Base-by-base conservation (phyloP, 2,797 vertebrate species). In the Emydoidea blandingii region DNA sequence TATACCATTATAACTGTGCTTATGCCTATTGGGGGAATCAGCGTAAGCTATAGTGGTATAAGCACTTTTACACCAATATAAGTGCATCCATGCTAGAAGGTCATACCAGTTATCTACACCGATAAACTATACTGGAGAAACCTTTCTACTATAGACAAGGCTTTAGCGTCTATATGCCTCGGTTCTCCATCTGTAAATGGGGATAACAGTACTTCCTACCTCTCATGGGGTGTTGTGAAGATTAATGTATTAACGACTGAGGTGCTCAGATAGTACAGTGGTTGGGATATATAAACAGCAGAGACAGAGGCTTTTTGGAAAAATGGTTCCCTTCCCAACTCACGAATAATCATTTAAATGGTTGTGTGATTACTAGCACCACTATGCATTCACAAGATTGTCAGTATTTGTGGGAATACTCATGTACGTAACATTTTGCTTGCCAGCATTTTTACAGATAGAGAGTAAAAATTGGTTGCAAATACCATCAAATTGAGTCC, bases 391-490 rank as follows among this genome's bases (percentile, higher is more conserved):
- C 87, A 49, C 2, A 23, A 81, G 27, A 27, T 1, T 86, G 1
- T 29, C 8, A 5, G 15, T 80, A 29, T 80, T 80, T 34, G 27
- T 14, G 62, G 12, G 1, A 52, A 27, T 27, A 8, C 9, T 78
- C 50, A 49, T 3, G 0, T 2, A 2, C 3, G 0, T 76, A 27
- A 29, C 4, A 8, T 37, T 84, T 79, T 90, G 1, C 76, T 72
- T 19, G 76, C 59, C 34, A 37, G 10, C 3, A 4, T 1, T 0
- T 15, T 50, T 29, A 6, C 25, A 57, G 85, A 89, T 11, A 12
- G 23, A 74, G 5, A 65, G 34, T 37, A 68, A 68, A 62, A 68
- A 37, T 37, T 37, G 62, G 34, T 68, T n/a, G 62, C 34, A 37
- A 68, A 68, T 68, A 68, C 34, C 34, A n/a, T 65, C 34, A 68